These are phyloP conservation scores for Chondrosia reniformis DNA, from an alignment of 37 sponge, comb jelly and placozoan species.

Conservation along the genomic window DNA sequence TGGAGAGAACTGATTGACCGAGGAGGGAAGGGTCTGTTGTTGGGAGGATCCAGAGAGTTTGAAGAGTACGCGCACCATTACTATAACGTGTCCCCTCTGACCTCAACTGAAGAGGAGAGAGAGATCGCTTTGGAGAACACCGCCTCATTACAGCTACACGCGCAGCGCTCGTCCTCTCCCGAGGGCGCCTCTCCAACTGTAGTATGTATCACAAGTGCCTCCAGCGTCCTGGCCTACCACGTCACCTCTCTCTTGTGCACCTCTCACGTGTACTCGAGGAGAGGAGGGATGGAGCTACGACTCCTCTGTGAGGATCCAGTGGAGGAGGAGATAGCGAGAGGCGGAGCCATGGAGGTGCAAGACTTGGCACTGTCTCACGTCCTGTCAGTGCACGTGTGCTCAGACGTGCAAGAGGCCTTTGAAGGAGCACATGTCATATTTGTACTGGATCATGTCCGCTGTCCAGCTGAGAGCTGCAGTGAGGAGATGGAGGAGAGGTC, in stretches of 20 bases:
- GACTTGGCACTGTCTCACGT: constrained; percentile 66
- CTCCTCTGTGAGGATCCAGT: constrained; percentile 30
- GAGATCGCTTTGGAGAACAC: constrained; percentile 41
- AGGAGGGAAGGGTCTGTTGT: constrained; percentile 87
- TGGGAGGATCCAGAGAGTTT: constrained; percentile 82
- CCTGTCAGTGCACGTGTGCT: constrained; percentile 7
- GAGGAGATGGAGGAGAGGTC: too few species aligned
- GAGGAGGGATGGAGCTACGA: constrained; percentile 35
- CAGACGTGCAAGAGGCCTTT: constrained; percentile 41
- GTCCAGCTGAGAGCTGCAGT: not conserved
- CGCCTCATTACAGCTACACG: not conserved
- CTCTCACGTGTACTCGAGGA: constrained; percentile 16
- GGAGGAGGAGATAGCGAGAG: not conserved
- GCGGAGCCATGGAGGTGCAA: constrained; percentile 64
- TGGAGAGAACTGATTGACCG: constrained; percentile 96
- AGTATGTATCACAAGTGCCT: constrained; percentile 57
- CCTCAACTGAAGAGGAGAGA: constrained; percentile 1
- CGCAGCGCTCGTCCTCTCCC: not conserved
- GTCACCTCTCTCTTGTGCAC: constrained; percentile 18
- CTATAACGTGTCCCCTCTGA: constrained; percentile 37
- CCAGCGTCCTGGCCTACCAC: constrained; percentile 52
- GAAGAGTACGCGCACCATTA: constrained; percentile 74
- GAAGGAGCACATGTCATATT: constrained; percentile 30
- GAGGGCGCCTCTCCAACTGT: not conserved
- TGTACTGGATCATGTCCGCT: constrained; percentile 23